Conservation (phyloP, 2,113 vertebrate genomes). For the Grantiella picta region DNA sequence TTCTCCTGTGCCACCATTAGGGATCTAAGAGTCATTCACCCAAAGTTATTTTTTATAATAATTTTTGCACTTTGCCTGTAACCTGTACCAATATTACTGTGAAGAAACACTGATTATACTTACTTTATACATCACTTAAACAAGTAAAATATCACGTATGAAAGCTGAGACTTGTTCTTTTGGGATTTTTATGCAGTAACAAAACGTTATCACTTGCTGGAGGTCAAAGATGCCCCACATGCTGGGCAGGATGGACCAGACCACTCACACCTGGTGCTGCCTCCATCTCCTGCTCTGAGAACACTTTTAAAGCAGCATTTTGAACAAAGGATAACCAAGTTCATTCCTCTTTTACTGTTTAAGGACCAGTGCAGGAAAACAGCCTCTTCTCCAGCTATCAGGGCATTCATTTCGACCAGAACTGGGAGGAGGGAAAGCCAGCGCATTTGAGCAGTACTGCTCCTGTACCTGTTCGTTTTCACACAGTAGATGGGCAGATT, state of each 20-base stretch:
- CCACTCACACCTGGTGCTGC: rapidly evolving
- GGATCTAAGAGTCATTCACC: background rate
- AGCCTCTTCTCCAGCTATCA: background rate
- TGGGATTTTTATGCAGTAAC: background rate
- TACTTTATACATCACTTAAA: background rate
- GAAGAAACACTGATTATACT: background rate
- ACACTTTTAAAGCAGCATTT: rapidly evolving
- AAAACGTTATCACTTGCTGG: background rate
- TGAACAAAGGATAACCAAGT: no score
- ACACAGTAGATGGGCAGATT: background rate
- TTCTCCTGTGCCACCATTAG: background rate
- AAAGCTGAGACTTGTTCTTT: background rate
- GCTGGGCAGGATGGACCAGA: background rate
- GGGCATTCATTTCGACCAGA: background rate
- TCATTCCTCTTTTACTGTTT: background rate
- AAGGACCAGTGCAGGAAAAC: background rate
- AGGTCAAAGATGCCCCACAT: background rate
- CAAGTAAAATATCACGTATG: background rate
- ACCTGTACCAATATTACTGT: background rate
- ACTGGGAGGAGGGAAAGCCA: background rate
- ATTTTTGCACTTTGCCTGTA: background rate
- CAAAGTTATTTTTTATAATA: background rate
- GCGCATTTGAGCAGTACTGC: background rate
- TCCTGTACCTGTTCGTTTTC: no score
- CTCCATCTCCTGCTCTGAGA: background rate